A percentile compares a stretch with the other conserved stretches of the same genome.
These are phyloP conservation scores for Galerucella pusilla DNA, from an alignment of 2,888 invertebrate genomes.

Conservation along the genomic window DNA sequence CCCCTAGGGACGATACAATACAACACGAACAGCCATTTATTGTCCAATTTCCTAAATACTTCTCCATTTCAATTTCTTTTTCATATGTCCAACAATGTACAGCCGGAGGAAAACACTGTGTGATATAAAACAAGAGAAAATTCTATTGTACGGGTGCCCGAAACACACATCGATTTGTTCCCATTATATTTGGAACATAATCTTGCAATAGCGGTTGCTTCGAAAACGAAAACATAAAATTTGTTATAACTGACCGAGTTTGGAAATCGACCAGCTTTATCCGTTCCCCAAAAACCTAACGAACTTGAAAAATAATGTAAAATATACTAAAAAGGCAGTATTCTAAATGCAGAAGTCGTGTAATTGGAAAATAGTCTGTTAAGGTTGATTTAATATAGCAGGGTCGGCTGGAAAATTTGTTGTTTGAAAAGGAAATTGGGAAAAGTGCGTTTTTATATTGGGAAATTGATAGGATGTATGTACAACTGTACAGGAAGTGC, in stretches of 20 bases:
- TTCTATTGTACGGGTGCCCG: constrained; percentile 5
- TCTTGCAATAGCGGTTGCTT: constrained; percentile 7
- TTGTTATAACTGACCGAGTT: constrained; percentile 13
- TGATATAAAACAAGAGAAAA: constrained; percentile 17
- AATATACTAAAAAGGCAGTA: background rate
- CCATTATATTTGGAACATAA: constrained; percentile 10
- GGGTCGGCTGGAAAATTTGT: background rate
- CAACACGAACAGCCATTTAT: constrained; percentile 14
- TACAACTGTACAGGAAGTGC: background rate
- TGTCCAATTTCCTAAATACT: constrained; percentile 16
- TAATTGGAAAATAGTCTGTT: background rate
- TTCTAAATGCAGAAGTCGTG: background rate
- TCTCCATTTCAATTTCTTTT: constrained; percentile 10
- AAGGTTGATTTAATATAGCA: background rate
- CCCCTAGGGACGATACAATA: background rate
- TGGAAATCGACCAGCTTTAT: constrained; percentile 9
- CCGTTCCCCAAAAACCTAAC: constrained; percentile 8
- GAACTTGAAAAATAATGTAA: constrained; percentile 7
- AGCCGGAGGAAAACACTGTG: constrained; percentile 10
- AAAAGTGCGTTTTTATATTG: background rate
- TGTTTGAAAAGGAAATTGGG: background rate
- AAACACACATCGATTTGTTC: constrained; percentile 19
- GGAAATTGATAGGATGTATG: background rate
- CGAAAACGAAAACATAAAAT: constrained; percentile 13
- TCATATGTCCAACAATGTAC: constrained; percentile 3